Percentiles rank a stretch among this genome's conserved stretches.
Evolutionary conservation across 1,140 invertebrate genomes (phyloP).

Genomic region (Campoletis sonorensis): DNA sequence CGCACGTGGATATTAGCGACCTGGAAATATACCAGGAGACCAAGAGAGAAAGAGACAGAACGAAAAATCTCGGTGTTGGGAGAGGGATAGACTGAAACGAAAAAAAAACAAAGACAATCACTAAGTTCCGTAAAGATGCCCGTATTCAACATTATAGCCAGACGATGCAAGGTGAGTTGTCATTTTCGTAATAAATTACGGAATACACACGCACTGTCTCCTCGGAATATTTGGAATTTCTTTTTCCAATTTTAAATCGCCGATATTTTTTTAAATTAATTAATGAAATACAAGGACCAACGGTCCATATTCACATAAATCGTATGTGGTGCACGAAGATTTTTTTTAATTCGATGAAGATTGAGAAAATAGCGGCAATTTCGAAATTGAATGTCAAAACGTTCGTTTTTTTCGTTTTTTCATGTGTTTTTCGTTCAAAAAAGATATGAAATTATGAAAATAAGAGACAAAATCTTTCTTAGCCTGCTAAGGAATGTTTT

Average conservation of each 20-base stretch:
- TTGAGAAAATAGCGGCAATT: too few species aligned
- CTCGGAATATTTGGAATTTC: neutral
- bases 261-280: neutral
- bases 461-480: too few species aligned
- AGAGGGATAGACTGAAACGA: conserved; percentile 43
- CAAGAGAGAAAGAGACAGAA: conserved; percentile 45
- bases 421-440: too few species aligned
- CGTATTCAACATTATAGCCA: conserved; percentile 78
- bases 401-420: too few species aligned
- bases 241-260: neutral
- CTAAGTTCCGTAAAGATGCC: conserved; percentile 68
- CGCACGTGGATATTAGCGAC: conserved; percentile 33
- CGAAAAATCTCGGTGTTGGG: conserved; percentile 21
- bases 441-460: too few species aligned
- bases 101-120: conserved; percentile 49
- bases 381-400: too few species aligned
- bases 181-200: neutral
- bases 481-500: too few species aligned
- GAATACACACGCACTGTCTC: too few species aligned
- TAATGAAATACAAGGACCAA: neutral
- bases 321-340: too few species aligned
- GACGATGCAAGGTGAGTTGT: conserved; percentile 77
- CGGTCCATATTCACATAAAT: too few species aligned
- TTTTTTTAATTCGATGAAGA: too few species aligned
- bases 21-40: conserved; percentile 16